Percentiles rank a stretch among this genome's conserved stretches.
phyloP scores from a whole-genome alignment of 2,888 invertebrate species.

The Acleris laterana region DNA sequence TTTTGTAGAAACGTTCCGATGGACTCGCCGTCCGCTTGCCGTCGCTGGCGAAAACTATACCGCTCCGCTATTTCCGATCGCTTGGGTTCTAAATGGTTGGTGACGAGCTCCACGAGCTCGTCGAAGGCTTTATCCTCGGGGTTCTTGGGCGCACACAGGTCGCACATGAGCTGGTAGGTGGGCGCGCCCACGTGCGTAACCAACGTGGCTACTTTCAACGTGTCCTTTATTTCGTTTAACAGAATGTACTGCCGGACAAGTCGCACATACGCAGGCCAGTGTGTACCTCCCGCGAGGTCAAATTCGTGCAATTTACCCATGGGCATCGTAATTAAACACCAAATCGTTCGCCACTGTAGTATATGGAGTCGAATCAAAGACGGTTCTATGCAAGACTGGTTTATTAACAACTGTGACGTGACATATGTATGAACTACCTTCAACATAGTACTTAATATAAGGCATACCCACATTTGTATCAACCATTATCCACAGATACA shows the following conservation, averaged over 20 bases:
- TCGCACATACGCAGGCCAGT: constrained; percentile 42
- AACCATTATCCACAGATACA: too few relatives aligned
- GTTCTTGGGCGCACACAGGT: neutral
- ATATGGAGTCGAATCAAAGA: neutral
- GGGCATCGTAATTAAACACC: constrained; percentile 38
- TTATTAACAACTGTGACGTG: too few relatives aligned
- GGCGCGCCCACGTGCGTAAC: constrained; percentile 44
- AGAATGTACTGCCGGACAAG: constrained; percentile 42
- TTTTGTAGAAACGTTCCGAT: too few relatives aligned
- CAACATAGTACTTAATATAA: too few relatives aligned
- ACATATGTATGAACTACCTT: too few relatives aligned
- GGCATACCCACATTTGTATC: too few relatives aligned
- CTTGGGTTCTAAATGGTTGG: neutral
- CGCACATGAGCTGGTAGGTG: constrained; percentile 41
- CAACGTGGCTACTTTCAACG: constrained; percentile 43
- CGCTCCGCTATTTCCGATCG: neutral
- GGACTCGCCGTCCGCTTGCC: constrained; percentile 11
- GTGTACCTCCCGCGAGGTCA: constrained; percentile 29
- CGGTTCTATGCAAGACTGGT: too few relatives aligned
- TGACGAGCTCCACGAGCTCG: neutral
- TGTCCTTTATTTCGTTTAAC: constrained; percentile 39
- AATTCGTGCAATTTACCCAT: constrained; percentile 42
- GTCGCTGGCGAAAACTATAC: constrained; percentile 4
- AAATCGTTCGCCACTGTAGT: neutral
- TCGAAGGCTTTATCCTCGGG: constrained; percentile 14